These are phyloP conservation scores for Craterocephalus amniculus DNA, from an alignment of 2,797 vertebrate species.

Conservation along the genomic window DNA sequence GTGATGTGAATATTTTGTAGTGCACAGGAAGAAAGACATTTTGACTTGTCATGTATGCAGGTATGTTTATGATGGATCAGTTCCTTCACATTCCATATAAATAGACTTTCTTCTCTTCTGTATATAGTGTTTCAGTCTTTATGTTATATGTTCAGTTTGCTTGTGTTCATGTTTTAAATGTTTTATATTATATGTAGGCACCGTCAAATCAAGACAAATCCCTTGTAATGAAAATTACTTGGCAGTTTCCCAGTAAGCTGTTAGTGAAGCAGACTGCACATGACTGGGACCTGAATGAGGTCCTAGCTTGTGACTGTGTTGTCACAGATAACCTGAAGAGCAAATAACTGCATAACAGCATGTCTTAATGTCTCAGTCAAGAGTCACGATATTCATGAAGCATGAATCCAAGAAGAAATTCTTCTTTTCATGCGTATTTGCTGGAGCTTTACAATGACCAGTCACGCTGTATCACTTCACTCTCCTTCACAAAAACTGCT, in stretches of 20 bases:
- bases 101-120: too few relatives aligned
- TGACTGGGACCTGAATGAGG: neutral
- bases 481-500: conserved; percentile 3
- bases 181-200: too few relatives aligned
- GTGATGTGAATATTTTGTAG: neutral
- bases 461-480: neutral
- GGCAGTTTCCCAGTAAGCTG: neutral
- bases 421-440: neutral
- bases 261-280: neutral
- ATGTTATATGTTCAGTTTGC: too few relatives aligned
- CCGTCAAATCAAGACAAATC: too few relatives aligned
- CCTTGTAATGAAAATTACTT: too few relatives aligned
- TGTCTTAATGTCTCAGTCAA: neutral
- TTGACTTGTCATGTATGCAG: too few relatives aligned
- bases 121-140: too few relatives aligned
- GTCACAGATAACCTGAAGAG: neutral
- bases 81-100: too few relatives aligned
- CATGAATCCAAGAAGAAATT: neutral
- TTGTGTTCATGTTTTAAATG: too few relatives aligned
- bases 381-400: neutral
- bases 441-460: neutral
- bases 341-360: neutral
- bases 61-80: neutral
- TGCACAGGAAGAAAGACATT: neutral
- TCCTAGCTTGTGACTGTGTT: neutral